phyloP scores from a whole-genome alignment of 2,888 invertebrate species.

The Dugesia japonica region DNA sequence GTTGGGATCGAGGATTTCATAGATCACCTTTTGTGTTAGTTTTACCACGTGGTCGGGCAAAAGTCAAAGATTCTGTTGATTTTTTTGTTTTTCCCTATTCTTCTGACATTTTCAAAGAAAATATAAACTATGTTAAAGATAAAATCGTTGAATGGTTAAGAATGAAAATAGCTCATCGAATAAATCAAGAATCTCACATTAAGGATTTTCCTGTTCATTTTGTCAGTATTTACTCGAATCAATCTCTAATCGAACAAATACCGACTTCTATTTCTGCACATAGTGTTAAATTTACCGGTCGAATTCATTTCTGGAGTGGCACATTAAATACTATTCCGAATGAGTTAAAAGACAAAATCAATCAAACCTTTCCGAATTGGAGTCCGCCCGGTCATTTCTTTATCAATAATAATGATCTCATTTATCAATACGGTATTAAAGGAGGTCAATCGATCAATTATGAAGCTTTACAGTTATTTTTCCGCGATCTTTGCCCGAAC shows the following conservation, averaged over 20 bases:
- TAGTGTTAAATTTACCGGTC: constrained; percentile 51
- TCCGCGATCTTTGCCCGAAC: constrained; percentile 50
- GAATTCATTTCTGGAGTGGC: constrained; percentile 49
- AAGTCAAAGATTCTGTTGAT: constrained; percentile 24
- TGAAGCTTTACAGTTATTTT: constrained; percentile 48
- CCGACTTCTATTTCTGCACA: constrained; percentile 51
- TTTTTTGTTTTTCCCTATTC: not conserved
- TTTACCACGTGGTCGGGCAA: not conserved
- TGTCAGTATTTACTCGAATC: not conserved
- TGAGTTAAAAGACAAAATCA: constrained; percentile 24
- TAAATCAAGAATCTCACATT: not conserved
- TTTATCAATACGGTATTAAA: constrained; percentile 46
- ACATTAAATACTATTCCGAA: constrained; percentile 37
- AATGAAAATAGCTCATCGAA: not conserved
- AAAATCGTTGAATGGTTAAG: not conserved
- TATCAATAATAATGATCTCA: constrained; percentile 48
- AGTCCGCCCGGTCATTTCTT: constrained; percentile 39
- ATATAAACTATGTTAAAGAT: not conserved
- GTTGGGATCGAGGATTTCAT: not conserved
- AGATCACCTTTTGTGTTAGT: not conserved
- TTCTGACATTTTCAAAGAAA: not conserved
- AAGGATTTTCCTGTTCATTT: not conserved
- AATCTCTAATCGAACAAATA: constrained; percentile 39
- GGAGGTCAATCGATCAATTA: constrained; percentile 48
- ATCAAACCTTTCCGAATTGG: not conserved